Conservation (phyloP, 2,113 vertebrate species). For the Gallinago media region DNA sequence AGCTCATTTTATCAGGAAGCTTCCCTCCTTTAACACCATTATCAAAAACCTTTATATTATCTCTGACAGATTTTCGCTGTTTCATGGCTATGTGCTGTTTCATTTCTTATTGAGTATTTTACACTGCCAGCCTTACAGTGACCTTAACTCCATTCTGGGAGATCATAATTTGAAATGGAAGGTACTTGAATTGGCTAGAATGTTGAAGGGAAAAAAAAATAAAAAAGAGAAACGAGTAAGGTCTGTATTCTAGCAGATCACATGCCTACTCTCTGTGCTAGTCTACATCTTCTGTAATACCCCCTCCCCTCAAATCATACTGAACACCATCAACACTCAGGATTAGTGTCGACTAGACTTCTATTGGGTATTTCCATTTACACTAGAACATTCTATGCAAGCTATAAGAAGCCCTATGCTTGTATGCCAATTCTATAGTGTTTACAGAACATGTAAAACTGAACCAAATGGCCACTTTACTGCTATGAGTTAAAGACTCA, state of each 20-base stretch:
- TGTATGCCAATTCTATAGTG: rapidly evolving
- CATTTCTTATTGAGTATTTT: neutral
- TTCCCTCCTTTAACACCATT: neutral
- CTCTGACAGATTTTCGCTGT: neutral
- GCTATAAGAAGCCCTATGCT: neutral
- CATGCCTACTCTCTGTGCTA: neutral
- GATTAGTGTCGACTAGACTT: neutral
- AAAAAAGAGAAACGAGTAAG: neutral
- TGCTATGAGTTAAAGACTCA: neutral
- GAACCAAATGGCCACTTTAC: neutral
- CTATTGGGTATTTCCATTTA: neutral
- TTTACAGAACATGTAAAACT: neutral
- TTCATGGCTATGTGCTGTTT: neutral
- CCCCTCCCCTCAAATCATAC: rapidly evolving
- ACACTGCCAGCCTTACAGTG: neutral
- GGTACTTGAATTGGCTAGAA: neutral
- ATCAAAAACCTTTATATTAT: neutral
- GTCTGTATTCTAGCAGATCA: neutral
- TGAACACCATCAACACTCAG: neutral
- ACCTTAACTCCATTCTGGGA: neutral
- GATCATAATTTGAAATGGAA: neutral
- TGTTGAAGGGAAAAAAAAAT: no score
- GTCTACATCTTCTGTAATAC: neutral
- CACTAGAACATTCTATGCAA: neutral
- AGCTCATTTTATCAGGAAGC: neutral